A percentile compares a stretch with the other conserved stretches of the same genome.
Evolutionary conservation across 2,113 vertebrate species (phyloP).

Genomic region (Porphyrio hochstetteri): DNA sequence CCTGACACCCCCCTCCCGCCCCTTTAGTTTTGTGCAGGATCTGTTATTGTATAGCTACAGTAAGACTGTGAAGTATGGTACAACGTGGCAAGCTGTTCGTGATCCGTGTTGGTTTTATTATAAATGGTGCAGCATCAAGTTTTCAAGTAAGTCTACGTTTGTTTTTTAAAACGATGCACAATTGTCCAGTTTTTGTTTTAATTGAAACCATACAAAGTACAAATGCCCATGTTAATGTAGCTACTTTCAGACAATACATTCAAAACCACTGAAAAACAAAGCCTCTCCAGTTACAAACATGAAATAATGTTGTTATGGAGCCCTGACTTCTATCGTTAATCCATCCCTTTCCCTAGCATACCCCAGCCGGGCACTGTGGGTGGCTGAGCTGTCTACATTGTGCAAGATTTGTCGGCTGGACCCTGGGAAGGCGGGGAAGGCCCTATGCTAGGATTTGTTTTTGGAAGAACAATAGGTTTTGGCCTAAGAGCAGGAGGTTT

Average conservation of each 20-base stretch:
- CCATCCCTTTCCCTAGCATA: slow-evolving; percentile 36
- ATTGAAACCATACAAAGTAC: slow-evolving; percentile 77
- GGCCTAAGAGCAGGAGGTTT: slow-evolving; percentile 94
- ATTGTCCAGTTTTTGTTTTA: slow-evolving; percentile 77
- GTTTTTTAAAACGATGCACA: slow-evolving; percentile 74
- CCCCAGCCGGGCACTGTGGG: slow-evolving; percentile 2
- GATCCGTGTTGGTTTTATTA: slow-evolving; percentile 79
- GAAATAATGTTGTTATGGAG: slow-evolving; percentile 56
- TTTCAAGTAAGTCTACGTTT: slow-evolving; percentile 83
- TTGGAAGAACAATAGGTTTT: slow-evolving; percentile 94
- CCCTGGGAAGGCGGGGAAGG: slow-evolving; percentile 85
- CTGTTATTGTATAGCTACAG: slow-evolving; percentile 56
- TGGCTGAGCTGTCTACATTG: slow-evolving; percentile 83
- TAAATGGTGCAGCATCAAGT: slow-evolving; percentile 79
- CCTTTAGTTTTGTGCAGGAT: slow-evolving; percentile 54
- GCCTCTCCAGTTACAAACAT: slow-evolving; percentile 77
- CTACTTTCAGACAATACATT: slow-evolving; percentile 79
- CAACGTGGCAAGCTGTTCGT: slow-evolving; percentile 77
- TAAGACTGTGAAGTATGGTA: slow-evolving; percentile 67
- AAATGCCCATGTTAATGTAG: slow-evolving; percentile 79
- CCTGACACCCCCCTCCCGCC: not conserved
- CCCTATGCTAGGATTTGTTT: slow-evolving; percentile 83
- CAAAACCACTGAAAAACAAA: slow-evolving; percentile 74
- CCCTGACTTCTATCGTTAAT: slow-evolving; percentile 54
- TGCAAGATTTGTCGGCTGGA: slow-evolving; percentile 95